Percentiles rank a stretch among this genome's conserved stretches.
Evolutionary conservation across 1,140 invertebrate species (phyloP).

Genomic region (Philopotamus ludificatus): DNA sequence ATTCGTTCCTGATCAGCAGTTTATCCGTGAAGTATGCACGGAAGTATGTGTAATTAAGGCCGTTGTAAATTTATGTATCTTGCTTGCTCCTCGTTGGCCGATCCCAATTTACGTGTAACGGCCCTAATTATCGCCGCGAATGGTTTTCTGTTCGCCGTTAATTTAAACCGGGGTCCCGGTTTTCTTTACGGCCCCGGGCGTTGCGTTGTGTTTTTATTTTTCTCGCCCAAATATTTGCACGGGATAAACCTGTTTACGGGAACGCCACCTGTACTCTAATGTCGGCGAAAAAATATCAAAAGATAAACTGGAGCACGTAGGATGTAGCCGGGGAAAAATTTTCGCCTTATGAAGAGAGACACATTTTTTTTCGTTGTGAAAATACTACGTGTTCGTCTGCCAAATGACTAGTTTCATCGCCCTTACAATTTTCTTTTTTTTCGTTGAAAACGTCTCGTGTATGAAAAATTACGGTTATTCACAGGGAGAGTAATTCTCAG

Average conservation of each 20-base stretch:
- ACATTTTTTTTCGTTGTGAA: background rate
- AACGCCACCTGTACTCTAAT: slow-evolving; percentile 7
- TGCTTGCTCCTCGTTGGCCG: background rate
- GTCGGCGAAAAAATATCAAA: background rate
- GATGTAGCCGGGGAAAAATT: background rate
- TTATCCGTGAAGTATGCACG: slow-evolving; percentile 2
- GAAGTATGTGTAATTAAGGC: slow-evolving; percentile 22
- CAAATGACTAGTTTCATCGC: background rate
- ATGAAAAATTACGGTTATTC: too few species aligned
- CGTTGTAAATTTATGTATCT: slow-evolving; percentile 25
- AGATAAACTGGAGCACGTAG: background rate
- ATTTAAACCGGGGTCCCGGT: background rate
- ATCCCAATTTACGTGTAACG: slow-evolving; percentile 21
- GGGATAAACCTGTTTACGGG: background rate
- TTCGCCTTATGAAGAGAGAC: background rate
- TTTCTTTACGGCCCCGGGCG: background rate
- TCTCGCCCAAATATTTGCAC: slow-evolving; percentile 7
- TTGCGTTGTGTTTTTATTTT: background rate
- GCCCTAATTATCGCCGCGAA: background rate
- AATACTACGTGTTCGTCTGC: background rate
- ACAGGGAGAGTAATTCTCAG: too few species aligned
- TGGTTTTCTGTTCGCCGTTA: slow-evolving; percentile 20
- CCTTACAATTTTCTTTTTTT: too few species aligned
- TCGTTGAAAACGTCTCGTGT: too few species aligned
- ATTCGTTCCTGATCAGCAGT: slow-evolving; percentile 10